phyloP scores from a whole-genome alignment of 2,888 invertebrate species.

The Siphlonurus alternatus region DNA sequence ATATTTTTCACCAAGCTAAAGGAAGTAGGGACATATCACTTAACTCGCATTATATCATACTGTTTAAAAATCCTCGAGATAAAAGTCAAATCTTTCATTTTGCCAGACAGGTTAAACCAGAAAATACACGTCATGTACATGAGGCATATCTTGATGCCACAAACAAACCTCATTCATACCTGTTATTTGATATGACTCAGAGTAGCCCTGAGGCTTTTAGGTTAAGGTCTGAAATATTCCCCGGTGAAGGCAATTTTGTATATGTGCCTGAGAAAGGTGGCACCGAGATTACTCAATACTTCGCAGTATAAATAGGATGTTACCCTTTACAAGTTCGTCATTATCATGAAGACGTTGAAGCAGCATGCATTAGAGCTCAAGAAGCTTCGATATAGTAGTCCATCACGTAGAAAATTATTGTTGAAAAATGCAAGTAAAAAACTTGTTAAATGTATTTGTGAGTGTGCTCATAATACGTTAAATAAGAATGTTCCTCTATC shows the following conservation, averaged over 20 bases:
- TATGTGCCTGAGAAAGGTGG: background rate
- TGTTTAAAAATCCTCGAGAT: slow-evolving; percentile 1
- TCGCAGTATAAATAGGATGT: background rate
- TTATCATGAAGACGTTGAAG: background rate
- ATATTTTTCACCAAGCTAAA: too few relatives aligned
- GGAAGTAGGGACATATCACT: too few relatives aligned
- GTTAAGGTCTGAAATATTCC: slow-evolving; percentile 10
- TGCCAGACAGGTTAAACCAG: background rate
- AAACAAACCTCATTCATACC: slow-evolving; percentile 9
- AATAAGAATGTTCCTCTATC: background rate
- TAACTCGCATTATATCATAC: slow-evolving; percentile 1
- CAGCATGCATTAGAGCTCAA: background rate
- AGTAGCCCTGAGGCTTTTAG: slow-evolving; percentile 11
- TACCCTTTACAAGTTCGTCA: background rate
- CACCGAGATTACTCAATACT: background rate
- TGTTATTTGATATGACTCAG: slow-evolving; percentile 14
- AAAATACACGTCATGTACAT: background rate
- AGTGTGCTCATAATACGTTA: too few relatives aligned
- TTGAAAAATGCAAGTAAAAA: background rate
- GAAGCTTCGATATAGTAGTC: too few relatives aligned
- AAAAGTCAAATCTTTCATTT: background rate
- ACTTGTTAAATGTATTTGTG: background rate
- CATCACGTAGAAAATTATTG: background rate
- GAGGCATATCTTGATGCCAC: background rate
- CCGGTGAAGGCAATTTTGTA: background rate